Evolutionary conservation across 2,797 vertebrate species (phyloP), one percentile per base, ranked within the genome.

Genomic region (Jordanella pulchra): DNA sequence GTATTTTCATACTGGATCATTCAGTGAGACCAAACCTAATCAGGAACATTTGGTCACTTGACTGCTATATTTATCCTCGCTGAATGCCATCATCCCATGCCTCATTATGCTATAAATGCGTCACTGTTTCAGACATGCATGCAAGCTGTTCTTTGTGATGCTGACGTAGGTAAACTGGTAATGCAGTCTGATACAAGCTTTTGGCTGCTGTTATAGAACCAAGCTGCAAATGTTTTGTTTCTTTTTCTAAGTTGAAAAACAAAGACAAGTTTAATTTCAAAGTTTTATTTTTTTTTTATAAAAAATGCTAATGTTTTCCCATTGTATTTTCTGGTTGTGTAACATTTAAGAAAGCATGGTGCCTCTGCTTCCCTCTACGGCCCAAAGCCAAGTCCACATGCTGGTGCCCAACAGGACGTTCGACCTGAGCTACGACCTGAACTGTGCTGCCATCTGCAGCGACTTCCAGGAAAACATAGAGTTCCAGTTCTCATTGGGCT

Each of bases 381-480:
- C 88, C 80, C 95, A 97, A 92, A 93, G 77, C 87, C 96, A 98
- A 82, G 91, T 97, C 76, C 89, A 95, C 85, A 91, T 95, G 82
- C 89, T 98, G 77, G 86, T 97, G 48, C 96, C 97, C 0, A 95
- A 94, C 94, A 95, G 95, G 88, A 97, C 94, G 86, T 98, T 99
- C 89, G 97, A 99, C 91, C 96, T 99, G 48, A 99, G 96, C 89
- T 99, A 99, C 23, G 97, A 99, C 84, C 91, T 99, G 0, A 99
- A 99, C 91, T 99, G 96, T 72, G 94, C 96, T 35, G 95, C 94
- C 12, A 91, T 99, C 28, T 99, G 98, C 90, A 95, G 90, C 0
- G 96, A 99, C 94, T 99, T 99, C 93, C 97, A 99, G 89, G 98
- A 99, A 86, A 96, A 98, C 89, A 97, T 99, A 1, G 93, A 96